Evolutionary conservation across 2,797 vertebrate species (phyloP).

Genomic region (Periophthalmus magnuspinnatus): DNA sequence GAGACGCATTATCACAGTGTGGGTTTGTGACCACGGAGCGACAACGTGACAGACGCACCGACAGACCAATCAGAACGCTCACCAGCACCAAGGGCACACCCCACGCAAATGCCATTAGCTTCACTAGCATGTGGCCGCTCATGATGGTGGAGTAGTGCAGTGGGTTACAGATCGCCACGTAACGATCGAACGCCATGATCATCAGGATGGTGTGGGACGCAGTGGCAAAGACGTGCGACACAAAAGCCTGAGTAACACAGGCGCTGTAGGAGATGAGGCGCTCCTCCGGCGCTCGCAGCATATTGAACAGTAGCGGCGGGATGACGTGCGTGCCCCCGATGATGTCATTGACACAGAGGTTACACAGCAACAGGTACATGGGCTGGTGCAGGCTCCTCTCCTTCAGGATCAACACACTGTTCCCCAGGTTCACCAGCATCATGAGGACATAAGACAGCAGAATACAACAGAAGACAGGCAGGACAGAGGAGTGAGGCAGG

Average conservation of each 20-base stretch:
- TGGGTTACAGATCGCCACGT: constrained; percentile 78
- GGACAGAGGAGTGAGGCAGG: constrained; percentile 14
- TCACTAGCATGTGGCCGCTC: constrained; percentile 59
- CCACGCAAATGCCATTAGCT: constrained; percentile 46
- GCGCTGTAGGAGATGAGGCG: constrained; percentile 62
- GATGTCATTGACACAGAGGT: constrained; percentile 72
- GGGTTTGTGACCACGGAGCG: constrained; percentile 39
- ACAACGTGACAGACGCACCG: constrained; percentile 43
- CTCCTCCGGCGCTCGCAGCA: constrained; percentile 30
- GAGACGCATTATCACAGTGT: constrained; percentile 62
- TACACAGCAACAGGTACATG: constrained; percentile 77
- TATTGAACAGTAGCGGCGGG: constrained; percentile 66
- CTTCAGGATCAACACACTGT: constrained; percentile 40
- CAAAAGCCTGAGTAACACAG: constrained; percentile 78
- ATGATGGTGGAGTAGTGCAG: constrained; percentile 70
- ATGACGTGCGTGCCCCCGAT: constrained; percentile 71
- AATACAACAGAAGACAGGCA: constrained; percentile 35
- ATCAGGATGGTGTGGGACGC: constrained; percentile 73
- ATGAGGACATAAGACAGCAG: constrained; percentile 50
- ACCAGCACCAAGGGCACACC: constrained; percentile 55
- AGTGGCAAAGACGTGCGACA: constrained; percentile 70
- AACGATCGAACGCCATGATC: constrained; percentile 81
- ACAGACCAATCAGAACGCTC: constrained; percentile 52
- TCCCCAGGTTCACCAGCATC: constrained; percentile 43
- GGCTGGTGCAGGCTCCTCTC: constrained; percentile 73